These are phyloP conservation scores for Hydrocynus forskahlii DNA, from an alignment of 2,797 vertebrate genomes.

Conservation along the genomic window DNA sequence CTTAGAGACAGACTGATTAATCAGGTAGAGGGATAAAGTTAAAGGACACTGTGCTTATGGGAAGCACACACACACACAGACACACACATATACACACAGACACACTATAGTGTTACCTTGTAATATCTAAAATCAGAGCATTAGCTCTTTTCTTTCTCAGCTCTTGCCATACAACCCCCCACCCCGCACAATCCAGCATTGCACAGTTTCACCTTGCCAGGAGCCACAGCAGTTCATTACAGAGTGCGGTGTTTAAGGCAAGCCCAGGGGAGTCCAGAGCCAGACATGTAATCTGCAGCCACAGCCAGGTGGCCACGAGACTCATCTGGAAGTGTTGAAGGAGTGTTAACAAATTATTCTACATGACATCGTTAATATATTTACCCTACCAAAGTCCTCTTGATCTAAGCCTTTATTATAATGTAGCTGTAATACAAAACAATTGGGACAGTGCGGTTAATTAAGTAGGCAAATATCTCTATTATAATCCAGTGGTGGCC, in stretches of 20 bases:
- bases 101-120: background rate
- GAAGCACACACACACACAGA: background rate
- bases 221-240: slow-evolving; percentile 4
- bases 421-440: no score
- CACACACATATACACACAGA: background rate
- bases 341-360: background rate
- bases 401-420: no score
- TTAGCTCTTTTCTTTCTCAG: background rate
- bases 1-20: slow-evolving; percentile 17
- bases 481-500: no score
- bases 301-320: background rate
- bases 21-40: background rate
- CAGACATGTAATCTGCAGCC: background rate
- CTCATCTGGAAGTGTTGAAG: background rate
- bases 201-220: slow-evolving; percentile 14
- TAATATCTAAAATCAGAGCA: background rate
- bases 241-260: slow-evolving; percentile 1
- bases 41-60: slow-evolving; percentile 9
- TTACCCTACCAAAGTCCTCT: background rate
- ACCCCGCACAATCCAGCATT: background rate
- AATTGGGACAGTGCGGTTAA: no score
- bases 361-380: background rate
- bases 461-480: no score
- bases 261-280: slow-evolving; percentile 1
- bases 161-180: background rate